A percentile compares a stretch with the other conserved stretches of the same genome.
Conservation (phyloP, 2,888 invertebrate species). For the Pediacus dermestoides region DNA sequence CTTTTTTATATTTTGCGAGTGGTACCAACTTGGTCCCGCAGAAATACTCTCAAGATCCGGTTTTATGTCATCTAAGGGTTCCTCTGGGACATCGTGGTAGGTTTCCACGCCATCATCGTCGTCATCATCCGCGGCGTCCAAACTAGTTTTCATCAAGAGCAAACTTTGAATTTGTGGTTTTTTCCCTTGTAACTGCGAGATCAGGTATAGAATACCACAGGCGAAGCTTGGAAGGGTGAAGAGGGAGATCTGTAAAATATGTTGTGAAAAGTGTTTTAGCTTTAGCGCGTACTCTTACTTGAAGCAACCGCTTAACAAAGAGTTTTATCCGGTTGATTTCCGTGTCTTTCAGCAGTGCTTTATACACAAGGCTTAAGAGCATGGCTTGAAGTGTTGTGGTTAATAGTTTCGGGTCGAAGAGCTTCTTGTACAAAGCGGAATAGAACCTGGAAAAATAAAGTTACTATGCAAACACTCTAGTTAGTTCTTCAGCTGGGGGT, state of each 20-base stretch:
- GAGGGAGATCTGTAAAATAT: conserved; percentile 55
- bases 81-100: conserved; percentile 35
- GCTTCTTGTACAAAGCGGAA: conserved; percentile 81
- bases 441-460: conserved; percentile 63
- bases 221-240: conserved; percentile 73
- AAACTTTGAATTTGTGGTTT: conserved; percentile 36
- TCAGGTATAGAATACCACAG: conserved; percentile 76
- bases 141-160: conserved; percentile 35
- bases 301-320: conserved; percentile 81
- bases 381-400: conserved; percentile 70
- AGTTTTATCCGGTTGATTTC: conserved; percentile 69
- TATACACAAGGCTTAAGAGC: conserved; percentile 82
- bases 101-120: conserved; percentile 39
- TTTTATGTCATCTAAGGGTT: conserved; percentile 36
- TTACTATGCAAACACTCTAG: conserved; percentile 6
- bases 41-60: conserved; percentile 31
- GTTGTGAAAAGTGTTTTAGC: neutral
- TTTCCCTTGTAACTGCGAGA: conserved; percentile 63
- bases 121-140: conserved; percentile 15
- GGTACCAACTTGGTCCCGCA: conserved; percentile 37
- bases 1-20: conserved; percentile 33
- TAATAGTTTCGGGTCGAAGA: conserved; percentile 71
- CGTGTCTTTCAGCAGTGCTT: conserved; percentile 76
- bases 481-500: neutral
- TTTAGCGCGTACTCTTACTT: conserved; percentile 48